Evolutionary conservation across 2,113 vertebrate species (phyloP).

Genomic region (Bujurquina vittata): DNA sequence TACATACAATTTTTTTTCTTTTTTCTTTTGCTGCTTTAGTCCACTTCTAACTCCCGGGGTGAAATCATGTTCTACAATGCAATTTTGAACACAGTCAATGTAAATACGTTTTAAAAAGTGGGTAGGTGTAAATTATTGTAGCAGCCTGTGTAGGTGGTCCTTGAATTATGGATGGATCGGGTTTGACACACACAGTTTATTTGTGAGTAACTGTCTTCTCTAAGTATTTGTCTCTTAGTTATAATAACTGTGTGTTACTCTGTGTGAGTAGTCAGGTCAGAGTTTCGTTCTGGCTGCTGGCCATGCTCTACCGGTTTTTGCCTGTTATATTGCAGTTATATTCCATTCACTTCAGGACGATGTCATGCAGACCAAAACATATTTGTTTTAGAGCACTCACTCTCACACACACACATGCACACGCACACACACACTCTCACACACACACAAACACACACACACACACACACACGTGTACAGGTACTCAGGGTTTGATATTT

Average conservation of each 20-base stretch:
- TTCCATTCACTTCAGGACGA: neutral
- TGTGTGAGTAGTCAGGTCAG: neutral
- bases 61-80: neutral
- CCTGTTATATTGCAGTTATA: neutral
- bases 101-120: too few species aligned
- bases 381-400: neutral
- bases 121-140: too few species aligned
- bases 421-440: too few species aligned
- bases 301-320: constrained; percentile 4
- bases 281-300: constrained; percentile 4
- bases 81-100: too few species aligned
- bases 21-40: neutral
- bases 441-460: too few species aligned
- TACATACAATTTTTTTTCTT: neutral
- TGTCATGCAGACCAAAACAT: neutral
- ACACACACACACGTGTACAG: too few species aligned
- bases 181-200: too few species aligned
- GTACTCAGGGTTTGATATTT: neutral
- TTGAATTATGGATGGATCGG: too few species aligned
- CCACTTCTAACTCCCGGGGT: neutral
- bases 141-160: too few species aligned
- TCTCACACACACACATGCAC: too few species aligned
- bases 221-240: neutral
- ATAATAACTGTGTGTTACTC: neutral
- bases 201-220: neutral